Evolutionary conservation across 2,113 vertebrate species (phyloP).

Genomic region (Alethe diademata): DNA sequence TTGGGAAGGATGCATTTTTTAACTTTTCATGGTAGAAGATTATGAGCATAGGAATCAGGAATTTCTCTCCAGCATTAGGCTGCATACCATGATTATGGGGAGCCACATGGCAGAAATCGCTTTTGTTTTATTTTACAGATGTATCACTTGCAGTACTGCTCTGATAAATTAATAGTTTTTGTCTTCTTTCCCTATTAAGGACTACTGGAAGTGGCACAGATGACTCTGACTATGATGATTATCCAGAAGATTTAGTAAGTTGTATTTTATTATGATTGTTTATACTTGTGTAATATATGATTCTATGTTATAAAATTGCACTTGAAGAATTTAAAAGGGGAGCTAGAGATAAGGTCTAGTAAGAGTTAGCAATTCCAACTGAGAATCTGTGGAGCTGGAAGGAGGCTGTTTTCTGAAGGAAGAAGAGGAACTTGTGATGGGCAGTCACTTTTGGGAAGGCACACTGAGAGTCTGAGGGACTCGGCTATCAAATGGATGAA

Average conservation of each 20-base stretch:
- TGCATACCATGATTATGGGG: neutral
- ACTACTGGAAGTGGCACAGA: slow-evolving; percentile 73
- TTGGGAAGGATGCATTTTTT: neutral
- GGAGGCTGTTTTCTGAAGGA: neutral
- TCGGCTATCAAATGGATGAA: neutral
- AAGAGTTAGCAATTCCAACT: neutral
- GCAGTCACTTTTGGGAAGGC: neutral
- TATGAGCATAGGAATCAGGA: neutral
- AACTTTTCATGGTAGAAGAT: neutral
- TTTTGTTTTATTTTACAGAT: neutral
- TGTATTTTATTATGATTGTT: neutral
- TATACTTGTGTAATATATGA: neutral
- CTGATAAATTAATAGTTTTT: neutral
- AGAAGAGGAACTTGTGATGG: neutral
- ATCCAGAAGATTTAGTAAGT: slow-evolving; percentile 79
- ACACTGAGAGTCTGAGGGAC: neutral
- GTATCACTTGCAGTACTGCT: neutral
- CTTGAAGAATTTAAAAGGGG: neutral
- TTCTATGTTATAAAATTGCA: neutral
- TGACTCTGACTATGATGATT: slow-evolving; percentile 77
- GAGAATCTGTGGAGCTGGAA: neutral
- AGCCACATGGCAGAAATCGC: neutral
- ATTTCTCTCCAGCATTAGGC: neutral
- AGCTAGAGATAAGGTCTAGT: neutral
- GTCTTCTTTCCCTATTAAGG: slow-evolving; percentile 44